phyloP scores from a whole-genome alignment of 2,888 invertebrate genomes.

The Chamaedrilus cognettii region DNA sequence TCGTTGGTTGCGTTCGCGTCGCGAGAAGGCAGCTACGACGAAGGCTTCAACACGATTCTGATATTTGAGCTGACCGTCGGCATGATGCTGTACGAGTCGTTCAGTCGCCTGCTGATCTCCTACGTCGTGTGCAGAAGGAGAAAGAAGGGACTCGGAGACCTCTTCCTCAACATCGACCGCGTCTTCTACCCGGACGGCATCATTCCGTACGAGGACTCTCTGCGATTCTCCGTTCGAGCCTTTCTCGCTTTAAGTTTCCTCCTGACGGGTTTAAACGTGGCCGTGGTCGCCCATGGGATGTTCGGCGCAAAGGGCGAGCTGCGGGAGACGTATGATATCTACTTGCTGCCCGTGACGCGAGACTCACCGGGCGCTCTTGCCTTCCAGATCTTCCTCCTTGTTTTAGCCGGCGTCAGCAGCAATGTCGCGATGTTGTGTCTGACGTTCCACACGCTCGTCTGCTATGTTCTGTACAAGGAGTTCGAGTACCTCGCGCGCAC shows the following conservation, averaged over 20 bases:
- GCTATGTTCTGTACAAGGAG: slow-evolving; percentile 37
- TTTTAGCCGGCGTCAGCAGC: slow-evolving; percentile 24
- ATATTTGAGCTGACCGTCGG: slow-evolving; percentile 41
- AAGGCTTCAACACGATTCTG: slow-evolving; percentile 32
- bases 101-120: slow-evolving; percentile 19
- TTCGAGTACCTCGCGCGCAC: slow-evolving; percentile 32
- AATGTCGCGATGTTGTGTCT: slow-evolving; percentile 28
- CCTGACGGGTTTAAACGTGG: slow-evolving; percentile 24
- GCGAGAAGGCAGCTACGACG: neutral
- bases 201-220: slow-evolving; percentile 31
- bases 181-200: slow-evolving; percentile 32
- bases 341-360: slow-evolving; percentile 19
- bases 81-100: slow-evolving; percentile 35
- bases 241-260: slow-evolving; percentile 24
- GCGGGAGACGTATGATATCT: slow-evolving; percentile 21
- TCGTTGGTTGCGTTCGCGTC: slow-evolving; percentile 28
- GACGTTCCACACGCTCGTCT: slow-evolving; percentile 29
- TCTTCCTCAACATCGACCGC: slow-evolving; percentile 29
- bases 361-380: slow-evolving; percentile 15
- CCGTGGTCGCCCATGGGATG: slow-evolving; percentile 27
- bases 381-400: slow-evolving; percentile 28
- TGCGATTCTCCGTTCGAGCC: slow-evolving; percentile 15
- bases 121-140: slow-evolving; percentile 17
- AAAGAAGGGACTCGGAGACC: slow-evolving; percentile 13
- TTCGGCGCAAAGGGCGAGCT: slow-evolving; percentile 5